Percentiles rank a stretch among this genome's conserved stretches.
These are phyloP conservation scores for Parazoanthus darwini DNA, from an alignment of 92 coral and sea anemone species.

Conservation along the genomic window DNA sequence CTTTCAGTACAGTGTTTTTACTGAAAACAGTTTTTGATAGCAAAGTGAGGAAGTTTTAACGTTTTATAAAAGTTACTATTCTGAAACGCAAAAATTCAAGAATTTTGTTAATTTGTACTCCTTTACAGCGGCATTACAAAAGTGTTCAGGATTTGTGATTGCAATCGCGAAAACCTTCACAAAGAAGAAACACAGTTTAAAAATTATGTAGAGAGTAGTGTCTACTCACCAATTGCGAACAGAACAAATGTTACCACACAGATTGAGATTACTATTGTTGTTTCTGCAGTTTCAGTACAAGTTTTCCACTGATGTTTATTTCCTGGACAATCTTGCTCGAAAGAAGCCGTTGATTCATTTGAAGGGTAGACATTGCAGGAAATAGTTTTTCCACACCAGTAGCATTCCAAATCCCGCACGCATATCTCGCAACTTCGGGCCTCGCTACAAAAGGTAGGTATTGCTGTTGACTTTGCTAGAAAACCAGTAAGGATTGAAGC, in stretches of 20 bases:
- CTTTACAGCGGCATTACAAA: too few relatives aligned
- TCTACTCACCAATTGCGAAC: constrained; percentile 17
- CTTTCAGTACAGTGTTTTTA: neutral
- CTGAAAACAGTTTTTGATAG: neutral
- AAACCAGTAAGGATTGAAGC: neutral
- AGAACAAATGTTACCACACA: constrained; percentile 26
- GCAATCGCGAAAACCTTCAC: neutral
- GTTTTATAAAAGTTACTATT: too few relatives aligned
- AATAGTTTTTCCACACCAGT: constrained; percentile 18
- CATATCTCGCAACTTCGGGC: constrained; percentile 28
- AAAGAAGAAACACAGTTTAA: too few relatives aligned
- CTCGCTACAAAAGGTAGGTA: constrained; percentile 10
- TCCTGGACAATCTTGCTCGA: constrained; percentile 18
- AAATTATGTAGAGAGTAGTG: too few relatives aligned
- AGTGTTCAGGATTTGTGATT: too few relatives aligned
- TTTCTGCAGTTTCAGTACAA: constrained; percentile 18
- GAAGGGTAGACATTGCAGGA: constrained; percentile 22
- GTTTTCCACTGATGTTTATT: constrained; percentile 15
- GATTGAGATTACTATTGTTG: constrained; percentile 16
- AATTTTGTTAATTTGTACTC: neutral
- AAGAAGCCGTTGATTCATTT: constrained; percentile 2
- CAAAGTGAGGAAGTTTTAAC: neutral
- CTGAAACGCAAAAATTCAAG: neutral
- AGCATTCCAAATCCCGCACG: constrained; percentile 36
- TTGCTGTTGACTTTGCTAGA: neutral